Conservation (phyloP, 1,140 invertebrate genomes). For the Pentalonia nigronervosa region DNA sequence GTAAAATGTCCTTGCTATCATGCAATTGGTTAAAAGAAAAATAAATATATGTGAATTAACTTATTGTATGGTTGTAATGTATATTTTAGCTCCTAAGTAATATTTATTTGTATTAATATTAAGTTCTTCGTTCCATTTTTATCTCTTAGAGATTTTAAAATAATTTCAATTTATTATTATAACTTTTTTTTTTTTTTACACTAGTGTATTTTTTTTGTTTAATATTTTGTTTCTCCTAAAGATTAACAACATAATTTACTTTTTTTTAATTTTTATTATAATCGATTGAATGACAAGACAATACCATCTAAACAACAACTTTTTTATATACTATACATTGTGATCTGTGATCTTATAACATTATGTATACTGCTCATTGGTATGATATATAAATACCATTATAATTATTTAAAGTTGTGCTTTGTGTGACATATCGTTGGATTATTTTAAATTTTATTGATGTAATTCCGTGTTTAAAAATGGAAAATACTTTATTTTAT, state of each 20-base stretch:
- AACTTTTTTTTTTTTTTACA: constrained; percentile 20
- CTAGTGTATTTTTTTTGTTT: constrained; percentile 39
- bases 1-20: background rate
- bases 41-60: background rate
- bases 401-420: background rate
- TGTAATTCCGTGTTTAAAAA: background rate
- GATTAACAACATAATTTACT: background rate
- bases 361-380: constrained; percentile 32
- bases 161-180: constrained; percentile 39
- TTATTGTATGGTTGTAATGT: constrained; percentile 9
- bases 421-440: constrained; percentile 18
- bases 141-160: constrained; percentile 13
- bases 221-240: background rate
- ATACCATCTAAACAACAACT: background rate
- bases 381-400: constrained; percentile 13
- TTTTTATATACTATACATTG: constrained; percentile 21
- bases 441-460: constrained; percentile 9
- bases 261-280: background rate
- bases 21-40: background rate
- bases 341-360: constrained; percentile 41
- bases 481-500: background rate
- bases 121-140: constrained; percentile 56
- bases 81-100: constrained; percentile 15
- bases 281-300: constrained; percentile 21
- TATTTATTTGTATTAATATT: constrained; percentile 54